Evolutionary conservation across 2,113 vertebrate genomes (phyloP).

Genomic region (Hirundichthys speculiger): DNA sequence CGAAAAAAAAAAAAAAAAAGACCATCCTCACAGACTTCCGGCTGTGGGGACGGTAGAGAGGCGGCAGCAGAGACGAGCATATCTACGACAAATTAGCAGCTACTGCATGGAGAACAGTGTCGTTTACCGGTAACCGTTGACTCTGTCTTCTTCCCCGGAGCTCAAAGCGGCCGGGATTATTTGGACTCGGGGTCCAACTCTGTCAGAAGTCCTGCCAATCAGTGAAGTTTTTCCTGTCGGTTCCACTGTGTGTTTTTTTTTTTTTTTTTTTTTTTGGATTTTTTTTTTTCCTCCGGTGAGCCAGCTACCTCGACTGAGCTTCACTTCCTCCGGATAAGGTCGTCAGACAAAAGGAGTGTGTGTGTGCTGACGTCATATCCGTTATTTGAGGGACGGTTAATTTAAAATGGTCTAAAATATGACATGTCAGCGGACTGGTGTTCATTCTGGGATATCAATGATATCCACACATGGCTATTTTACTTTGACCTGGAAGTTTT

Average conservation of each 20-base stretch:
- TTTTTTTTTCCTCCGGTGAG: constrained; percentile 66
- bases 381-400: constrained; percentile 34
- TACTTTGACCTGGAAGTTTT: no score
- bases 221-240: constrained; percentile 58
- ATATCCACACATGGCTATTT: no score
- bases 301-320: constrained; percentile 74
- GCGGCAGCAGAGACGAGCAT: constrained; percentile 69
- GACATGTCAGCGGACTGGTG: no score
- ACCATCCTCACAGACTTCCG: constrained; percentile 81
- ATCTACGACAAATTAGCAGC: constrained; percentile 61
- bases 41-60: constrained; percentile 70
- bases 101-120: constrained; percentile 53
- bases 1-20: constrained; percentile 66
- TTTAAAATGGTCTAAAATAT: constrained; percentile 2
- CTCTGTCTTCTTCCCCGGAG: constrained; percentile 56
- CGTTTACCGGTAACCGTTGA: constrained; percentile 71
- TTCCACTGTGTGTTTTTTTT: constrained; percentile 69
- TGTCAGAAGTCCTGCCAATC: constrained; percentile 58
- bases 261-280: constrained; percentile 8
- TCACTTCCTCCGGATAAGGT: constrained; percentile 82
- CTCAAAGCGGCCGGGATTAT: constrained; percentile 37
- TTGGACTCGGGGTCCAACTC: constrained; percentile 54
- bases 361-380: constrained; percentile 72
- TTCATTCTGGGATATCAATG: no score
- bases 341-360: constrained; percentile 71